Percentiles rank a stretch among this genome's conserved stretches.
Conservation (phyloP, 2,888 invertebrate genomes). For the Drosophila dives region DNA sequence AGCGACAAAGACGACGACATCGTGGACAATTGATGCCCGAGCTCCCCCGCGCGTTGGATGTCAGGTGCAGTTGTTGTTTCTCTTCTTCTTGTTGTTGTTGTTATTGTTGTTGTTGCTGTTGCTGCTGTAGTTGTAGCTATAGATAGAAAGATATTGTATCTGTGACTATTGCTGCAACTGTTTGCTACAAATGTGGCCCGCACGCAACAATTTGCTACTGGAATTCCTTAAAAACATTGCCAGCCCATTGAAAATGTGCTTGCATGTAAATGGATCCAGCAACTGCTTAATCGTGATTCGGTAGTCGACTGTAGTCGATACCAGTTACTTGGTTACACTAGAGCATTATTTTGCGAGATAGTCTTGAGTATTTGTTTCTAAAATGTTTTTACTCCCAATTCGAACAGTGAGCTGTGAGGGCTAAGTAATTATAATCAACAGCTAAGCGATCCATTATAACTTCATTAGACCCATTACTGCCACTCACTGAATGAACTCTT, state of each 20-base stretch:
- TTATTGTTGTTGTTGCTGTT: conserved; percentile 12
- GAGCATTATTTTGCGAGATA: background rate
- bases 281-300: conserved; percentile 79
- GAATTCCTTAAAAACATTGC: conserved; percentile 59
- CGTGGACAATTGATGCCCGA: conserved; percentile 77
- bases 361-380: conserved; percentile 5
- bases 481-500: conserved; percentile 3
- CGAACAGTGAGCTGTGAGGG: conserved; percentile 10
- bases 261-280: conserved; percentile 67
- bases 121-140: conserved; percentile 18
- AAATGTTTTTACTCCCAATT: conserved; percentile 8
- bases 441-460: conserved; percentile 55
- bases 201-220: conserved; percentile 81
- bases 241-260: conserved; percentile 53
- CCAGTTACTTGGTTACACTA: background rate
- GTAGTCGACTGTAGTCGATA: conserved; percentile 41
- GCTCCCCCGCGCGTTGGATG: conserved; percentile 71
- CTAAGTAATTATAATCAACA: conserved; percentile 17
- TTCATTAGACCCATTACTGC: conserved; percentile 55
- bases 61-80: conserved; percentile 64
- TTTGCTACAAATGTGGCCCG: conserved; percentile 71
- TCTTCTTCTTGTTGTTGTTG: conserved; percentile 15
- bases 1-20: conserved; percentile 61
- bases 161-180: conserved; percentile 43
- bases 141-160: conserved; percentile 62